Conservation (phyloP, 1,140 invertebrate genomes). For the Plodia interpunctella region DNA sequence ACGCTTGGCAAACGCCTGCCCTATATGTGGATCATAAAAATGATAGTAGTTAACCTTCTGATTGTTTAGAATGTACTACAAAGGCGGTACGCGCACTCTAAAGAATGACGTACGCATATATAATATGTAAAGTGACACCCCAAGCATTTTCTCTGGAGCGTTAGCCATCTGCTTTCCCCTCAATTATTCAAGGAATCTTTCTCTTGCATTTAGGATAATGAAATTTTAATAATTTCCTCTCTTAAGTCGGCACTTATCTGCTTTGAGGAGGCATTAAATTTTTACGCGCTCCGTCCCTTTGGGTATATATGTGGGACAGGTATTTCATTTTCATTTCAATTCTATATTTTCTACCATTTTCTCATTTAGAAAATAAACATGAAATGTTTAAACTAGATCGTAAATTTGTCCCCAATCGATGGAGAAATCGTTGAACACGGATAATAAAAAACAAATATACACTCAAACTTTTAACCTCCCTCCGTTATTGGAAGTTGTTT, state of each 20-base stretch:
- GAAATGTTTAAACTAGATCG: no score
- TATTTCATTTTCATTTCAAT: no score
- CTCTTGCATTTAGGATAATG: constrained; percentile 59
- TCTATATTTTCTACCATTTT: no score
- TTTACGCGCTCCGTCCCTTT: background rate
- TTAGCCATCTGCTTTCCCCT: constrained; percentile 36
- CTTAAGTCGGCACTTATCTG: constrained; percentile 34
- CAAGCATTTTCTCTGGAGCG: constrained; percentile 16
- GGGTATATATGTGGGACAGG: background rate
- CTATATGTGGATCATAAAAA: no score
- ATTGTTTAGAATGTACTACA: background rate
- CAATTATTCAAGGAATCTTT: constrained; percentile 61
- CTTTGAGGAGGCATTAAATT: background rate
- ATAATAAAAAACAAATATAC: no score
- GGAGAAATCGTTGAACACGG: no score
- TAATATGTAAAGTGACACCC: constrained; percentile 36
- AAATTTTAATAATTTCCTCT: constrained; percentile 55
- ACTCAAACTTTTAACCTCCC: no score
- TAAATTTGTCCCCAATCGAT: no score
- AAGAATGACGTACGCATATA: constrained; percentile 5
- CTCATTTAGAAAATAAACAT: no score
- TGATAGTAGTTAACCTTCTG: background rate
- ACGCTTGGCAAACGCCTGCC: no score
- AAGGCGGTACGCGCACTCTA: background rate
- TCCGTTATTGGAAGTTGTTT: no score